phyloP scores from a whole-genome alignment of 35 echinoderm and acorn worm species.

The Lytechinus variegatus region DNA sequence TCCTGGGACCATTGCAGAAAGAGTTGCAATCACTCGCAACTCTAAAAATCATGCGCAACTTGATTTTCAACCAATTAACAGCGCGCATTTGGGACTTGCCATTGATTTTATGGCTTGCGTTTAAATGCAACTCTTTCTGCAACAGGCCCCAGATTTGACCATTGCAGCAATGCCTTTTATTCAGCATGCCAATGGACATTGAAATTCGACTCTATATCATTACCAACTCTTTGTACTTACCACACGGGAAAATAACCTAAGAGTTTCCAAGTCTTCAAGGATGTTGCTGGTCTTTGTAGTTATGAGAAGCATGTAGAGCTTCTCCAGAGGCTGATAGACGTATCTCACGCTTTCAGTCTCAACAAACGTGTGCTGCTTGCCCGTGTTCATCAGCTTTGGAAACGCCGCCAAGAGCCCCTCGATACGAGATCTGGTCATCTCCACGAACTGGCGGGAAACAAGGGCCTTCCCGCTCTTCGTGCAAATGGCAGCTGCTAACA shows the following conservation, averaged over 20 bases:
- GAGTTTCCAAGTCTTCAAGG: conserved; percentile 97
- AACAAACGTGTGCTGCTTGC: conserved; percentile 99
- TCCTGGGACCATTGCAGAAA: no score
- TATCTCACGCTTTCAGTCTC: conserved; percentile 97
- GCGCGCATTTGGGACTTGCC: no score
- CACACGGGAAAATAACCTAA: conserved; percentile 94
- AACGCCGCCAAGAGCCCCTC: conserved; percentile 96
- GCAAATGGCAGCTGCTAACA: conserved; percentile 95
- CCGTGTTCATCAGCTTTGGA: conserved; percentile 98
- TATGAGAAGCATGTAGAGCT: conserved; percentile 98
- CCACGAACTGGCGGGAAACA: conserved; percentile 92
- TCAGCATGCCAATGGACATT: no score
- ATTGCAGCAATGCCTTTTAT: no score
- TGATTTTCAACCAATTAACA: no score
- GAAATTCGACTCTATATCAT: no score
- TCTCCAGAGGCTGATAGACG: conserved; percentile 95
- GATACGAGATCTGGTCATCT: conserved; percentile 92
- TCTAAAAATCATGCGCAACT: no score
- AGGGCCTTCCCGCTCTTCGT: conserved; percentile 94
- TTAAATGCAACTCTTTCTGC: no score
- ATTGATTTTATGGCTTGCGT: no score
- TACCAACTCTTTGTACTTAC: conserved; percentile 49
- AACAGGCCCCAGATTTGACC: no score
- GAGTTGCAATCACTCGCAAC: no score
- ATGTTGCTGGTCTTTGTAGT: conserved; percentile 99